Percentiles rank a stretch among this genome's conserved stretches.
phyloP scores from a whole-genome alignment of 2,888 invertebrate species.

The Aplocera efformata region DNA sequence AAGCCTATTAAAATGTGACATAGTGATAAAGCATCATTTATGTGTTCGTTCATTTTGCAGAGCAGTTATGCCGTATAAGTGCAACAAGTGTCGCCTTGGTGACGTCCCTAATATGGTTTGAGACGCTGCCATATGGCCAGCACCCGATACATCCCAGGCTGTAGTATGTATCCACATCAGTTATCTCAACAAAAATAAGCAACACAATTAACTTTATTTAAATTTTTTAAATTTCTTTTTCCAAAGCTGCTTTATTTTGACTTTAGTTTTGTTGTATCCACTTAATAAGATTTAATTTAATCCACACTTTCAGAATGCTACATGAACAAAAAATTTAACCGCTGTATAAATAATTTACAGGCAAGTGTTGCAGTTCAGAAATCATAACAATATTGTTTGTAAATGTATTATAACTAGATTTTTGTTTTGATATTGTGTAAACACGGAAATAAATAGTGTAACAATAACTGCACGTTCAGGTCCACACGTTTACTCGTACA shows the following conservation, averaged over 20 bases:
- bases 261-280: too few species aligned
- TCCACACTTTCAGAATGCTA: background rate
- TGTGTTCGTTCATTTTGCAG: constrained; percentile 58
- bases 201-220: too few species aligned
- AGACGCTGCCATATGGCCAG: constrained; percentile 73
- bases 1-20: constrained; percentile 34
- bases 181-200: constrained; percentile 45
- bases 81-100: constrained; percentile 79
- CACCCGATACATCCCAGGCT: constrained; percentile 65
- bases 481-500: constrained; percentile 52
- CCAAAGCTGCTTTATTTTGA: too few species aligned
- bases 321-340: too few species aligned
- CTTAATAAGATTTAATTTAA: background rate
- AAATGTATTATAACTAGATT: constrained; percentile 36
- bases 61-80: constrained; percentile 77
- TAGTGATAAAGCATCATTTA: constrained; percentile 54
- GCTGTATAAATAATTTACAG: background rate
- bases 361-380: constrained; percentile 22
- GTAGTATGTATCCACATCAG: constrained; percentile 38
- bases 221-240: too few species aligned
- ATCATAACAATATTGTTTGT: constrained; percentile 42
- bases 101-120: constrained; percentile 71
- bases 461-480: constrained; percentile 35
- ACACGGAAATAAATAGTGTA: constrained; percentile 36
- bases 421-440: constrained; percentile 40